phyloP scores from a whole-genome alignment of 2,113 vertebrate species.

The Recurvirostra avosetta region DNA sequence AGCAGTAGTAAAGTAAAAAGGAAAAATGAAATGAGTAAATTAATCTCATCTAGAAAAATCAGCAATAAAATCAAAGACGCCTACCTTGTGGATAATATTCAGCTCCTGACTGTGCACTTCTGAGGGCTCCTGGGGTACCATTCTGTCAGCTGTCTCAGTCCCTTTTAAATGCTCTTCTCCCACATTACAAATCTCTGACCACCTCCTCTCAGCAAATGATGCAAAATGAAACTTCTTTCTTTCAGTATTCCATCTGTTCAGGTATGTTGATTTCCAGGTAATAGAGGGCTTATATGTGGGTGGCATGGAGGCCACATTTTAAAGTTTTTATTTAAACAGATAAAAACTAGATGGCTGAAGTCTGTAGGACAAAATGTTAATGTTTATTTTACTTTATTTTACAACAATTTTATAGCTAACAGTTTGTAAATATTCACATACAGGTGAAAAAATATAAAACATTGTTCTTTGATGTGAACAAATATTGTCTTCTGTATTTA shows the following conservation, averaged over 20 bases:
- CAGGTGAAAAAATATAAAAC: neutral
- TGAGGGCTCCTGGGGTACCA: neutral
- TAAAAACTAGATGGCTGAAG: neutral
- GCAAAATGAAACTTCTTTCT: conserved; percentile 45
- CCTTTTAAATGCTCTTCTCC: conserved; percentile 46
- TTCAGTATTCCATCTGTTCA: conserved; percentile 43
- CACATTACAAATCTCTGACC: neutral
- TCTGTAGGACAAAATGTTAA: neutral
- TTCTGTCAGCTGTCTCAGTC: neutral
- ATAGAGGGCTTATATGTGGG: neutral
- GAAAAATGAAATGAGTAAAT: neutral
- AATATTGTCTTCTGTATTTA: neutral
- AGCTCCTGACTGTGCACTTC: neutral
- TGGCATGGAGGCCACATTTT: neutral
- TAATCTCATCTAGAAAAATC: neutral
- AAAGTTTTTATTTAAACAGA: neutral
- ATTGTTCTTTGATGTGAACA: neutral
- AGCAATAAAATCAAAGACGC: neutral
- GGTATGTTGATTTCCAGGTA: conserved; percentile 45
- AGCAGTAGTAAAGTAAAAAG: neutral
- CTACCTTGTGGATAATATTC: neutral
- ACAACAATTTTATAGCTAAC: neutral
- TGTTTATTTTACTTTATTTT: neutral
- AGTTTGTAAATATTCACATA: neutral
- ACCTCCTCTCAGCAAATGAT: conserved; percentile 16